Base-by-base conservation (phyloP, 1,140 invertebrate species). In the Diachasmimorpha longicaudata region DNA sequence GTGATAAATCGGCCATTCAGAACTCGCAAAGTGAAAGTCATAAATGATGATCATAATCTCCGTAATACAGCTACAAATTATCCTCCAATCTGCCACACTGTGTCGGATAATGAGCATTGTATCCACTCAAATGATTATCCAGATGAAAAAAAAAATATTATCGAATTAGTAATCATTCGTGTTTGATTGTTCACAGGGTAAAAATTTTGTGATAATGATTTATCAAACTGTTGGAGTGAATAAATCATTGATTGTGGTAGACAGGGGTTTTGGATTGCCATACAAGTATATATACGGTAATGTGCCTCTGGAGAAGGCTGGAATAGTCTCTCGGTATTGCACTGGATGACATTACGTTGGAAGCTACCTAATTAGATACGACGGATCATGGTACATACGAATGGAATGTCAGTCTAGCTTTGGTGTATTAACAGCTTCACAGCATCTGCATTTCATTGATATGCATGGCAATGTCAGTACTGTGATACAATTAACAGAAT, bases 11-110 rank as follows among this genome's bases (percentile, higher is more conserved):
- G 23, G 11, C 58, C 58, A 25, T 63, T 31, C 23, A 63, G 10
- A 25, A 5, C 10, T n/a, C 5, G 23, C 58, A 63, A 63, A 63
- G 58, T 63, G 58, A 63, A 63, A 63, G 58, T 31, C 58, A 31
- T 63, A 63, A 63, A 63, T 63, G 58, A 63, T 63, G 58, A 63
- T 63, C 19, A 63, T 63, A 63, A 63, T 63, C 58, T 63, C 58
- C 58, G 23, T 31, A 63, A 63, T 63, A 63, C 23, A 63, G 58
- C 58, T 25, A 63, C 58, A 63, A 63, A 63, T 63, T 25, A 63
- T 63, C 58, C 23, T 14, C 58, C 23, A 63, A 63, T 25, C 16
- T 63, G 58, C 58, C 58, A 63, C 48, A 55, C 8, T n/a, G 23
- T 63, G 21, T 63, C 4, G 58, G 23, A 63, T 63, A 63, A 63